These are phyloP conservation scores for Peribatodes rhomboidaria DNA, from an alignment of 2,888 invertebrate species.

Conservation along the genomic window DNA sequence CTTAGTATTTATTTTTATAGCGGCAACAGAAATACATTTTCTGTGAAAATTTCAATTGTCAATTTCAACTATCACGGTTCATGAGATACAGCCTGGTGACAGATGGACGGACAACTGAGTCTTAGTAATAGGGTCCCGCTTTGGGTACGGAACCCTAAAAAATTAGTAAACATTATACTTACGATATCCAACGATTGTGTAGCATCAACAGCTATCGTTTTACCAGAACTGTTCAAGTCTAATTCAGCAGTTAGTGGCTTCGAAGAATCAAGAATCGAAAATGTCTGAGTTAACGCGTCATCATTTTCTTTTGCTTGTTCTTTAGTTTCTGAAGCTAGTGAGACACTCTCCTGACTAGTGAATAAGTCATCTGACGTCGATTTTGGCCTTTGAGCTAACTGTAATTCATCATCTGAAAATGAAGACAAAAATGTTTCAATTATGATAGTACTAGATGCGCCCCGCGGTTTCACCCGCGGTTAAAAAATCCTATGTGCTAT, in stretches of 20 bases:
- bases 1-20: no score
- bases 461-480: no score
- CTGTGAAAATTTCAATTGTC: no score
- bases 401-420: constrained; percentile 71
- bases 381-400: constrained; percentile 69
- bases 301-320: constrained; percentile 47
- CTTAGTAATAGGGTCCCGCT: no score
- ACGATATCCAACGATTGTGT: constrained; percentile 64
- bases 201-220: constrained; percentile 55
- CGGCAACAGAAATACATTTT: no score
- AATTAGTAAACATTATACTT: constrained; percentile 50
- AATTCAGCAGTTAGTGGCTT: constrained; percentile 36
- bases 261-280: constrained; percentile 64
- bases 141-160: no score
- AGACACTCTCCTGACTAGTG: constrained; percentile 64
- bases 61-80: no score
- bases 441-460: no score
- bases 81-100: no score
- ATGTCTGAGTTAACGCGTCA: constrained; percentile 68
- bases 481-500: no score
- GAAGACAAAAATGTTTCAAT: no score
- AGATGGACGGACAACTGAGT: no score
- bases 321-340: constrained; percentile 37
- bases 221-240: constrained; percentile 47
- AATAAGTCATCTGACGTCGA: constrained; percentile 71